These are phyloP conservation scores for Melanotaenia nigrans DNA, from an alignment of 2,797 vertebrate genomes.

Conservation along the genomic window DNA sequence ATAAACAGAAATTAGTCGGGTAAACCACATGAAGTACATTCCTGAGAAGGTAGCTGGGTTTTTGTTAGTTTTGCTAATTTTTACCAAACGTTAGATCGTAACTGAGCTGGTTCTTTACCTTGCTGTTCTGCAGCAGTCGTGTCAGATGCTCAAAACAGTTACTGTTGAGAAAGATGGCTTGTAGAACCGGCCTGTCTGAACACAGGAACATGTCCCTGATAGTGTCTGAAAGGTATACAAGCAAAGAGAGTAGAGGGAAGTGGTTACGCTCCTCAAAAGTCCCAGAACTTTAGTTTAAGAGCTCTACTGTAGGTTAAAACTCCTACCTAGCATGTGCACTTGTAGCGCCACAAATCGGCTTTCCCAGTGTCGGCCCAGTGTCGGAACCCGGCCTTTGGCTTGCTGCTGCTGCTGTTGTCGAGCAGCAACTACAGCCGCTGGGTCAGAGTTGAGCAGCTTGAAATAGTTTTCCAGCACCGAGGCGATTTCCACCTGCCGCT, in stretches of 20 bases:
- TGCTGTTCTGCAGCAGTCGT: conserved; percentile 96
- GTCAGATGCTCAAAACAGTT: conserved; percentile 98
- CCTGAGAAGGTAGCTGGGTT: too few species aligned
- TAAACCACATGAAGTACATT: too few species aligned
- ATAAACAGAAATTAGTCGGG: too few species aligned
- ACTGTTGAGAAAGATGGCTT: conserved; percentile 98
- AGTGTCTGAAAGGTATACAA: conserved; percentile 82
- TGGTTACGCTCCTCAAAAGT: neutral
- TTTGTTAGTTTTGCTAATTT: neutral
- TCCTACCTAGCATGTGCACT: conserved; percentile 94
- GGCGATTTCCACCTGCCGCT: conserved; percentile 95
- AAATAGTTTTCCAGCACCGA: conserved; percentile 96
- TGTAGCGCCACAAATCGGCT: conserved; percentile 92
- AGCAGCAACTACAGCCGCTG: conserved; percentile 79
- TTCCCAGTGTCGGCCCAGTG: conserved; percentile 87
- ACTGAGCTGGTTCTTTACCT: conserved; percentile 81
- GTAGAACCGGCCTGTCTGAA: conserved; percentile 93
- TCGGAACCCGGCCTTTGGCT: conserved; percentile 67
- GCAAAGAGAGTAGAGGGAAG: neutral
- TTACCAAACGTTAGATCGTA: neutral
- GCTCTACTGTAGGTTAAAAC: neutral
- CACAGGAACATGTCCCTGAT: conserved; percentile 97
- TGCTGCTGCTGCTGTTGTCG: conserved; percentile 77
- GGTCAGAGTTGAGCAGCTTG: conserved; percentile 96
- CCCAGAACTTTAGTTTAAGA: neutral